Base-by-base conservation (phyloP, 2,113 vertebrate genomes). In the Blennius ocellaris region DNA sequence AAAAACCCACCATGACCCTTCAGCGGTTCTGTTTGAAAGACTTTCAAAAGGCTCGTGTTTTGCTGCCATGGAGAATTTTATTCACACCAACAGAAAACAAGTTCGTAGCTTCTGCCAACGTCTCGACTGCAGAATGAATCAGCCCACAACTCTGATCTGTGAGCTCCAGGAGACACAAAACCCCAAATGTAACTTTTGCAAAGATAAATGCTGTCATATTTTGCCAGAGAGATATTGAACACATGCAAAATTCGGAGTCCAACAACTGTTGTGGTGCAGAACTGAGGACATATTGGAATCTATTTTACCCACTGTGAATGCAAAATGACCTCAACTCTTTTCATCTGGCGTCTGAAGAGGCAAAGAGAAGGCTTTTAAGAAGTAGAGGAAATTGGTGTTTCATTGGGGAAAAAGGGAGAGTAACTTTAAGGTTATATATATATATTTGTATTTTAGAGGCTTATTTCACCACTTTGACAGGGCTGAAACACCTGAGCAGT, bases 401-500 rank as follows among this genome's bases (percentile, higher is more conserved):
- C 8, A 50, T 3, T 11, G 7, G 12, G 12, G 21, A n/a, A 17
- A 37, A 3, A 41, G 5, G 11, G 7, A 64, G 15, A 9, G 2
- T 60, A 1, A 30, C 54, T 39, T 7, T 44, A 21, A 52, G 47
- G 21, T 30, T 30, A 30, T 30, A n/a, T n/a, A n/a, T n/a, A n/a
- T n/a, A n/a, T 30, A 57, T 36, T 30, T 43, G 5, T 11, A 15
- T 65, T 17, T 17, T 9, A 37, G 6, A 47, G 43, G 16, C 1
- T 11, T 60, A 36, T 41, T 47, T 5, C 12, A 21, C 6, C 30
- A 1, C 17, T 21, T 3, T 58, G 17, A 65, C 40, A 5, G 36
- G n/a, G 45, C 2, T 49, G 45, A 70, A 58, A 54, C 11, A 60
- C 15, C 37, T 10, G 50, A 73, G 74, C 9, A n/a, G 36, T 51